A percentile compares a stretch with the other conserved stretches of the same genome.
Conservation (phyloP, 2,797 vertebrate species). For the Cossypha heuglini region DNA sequence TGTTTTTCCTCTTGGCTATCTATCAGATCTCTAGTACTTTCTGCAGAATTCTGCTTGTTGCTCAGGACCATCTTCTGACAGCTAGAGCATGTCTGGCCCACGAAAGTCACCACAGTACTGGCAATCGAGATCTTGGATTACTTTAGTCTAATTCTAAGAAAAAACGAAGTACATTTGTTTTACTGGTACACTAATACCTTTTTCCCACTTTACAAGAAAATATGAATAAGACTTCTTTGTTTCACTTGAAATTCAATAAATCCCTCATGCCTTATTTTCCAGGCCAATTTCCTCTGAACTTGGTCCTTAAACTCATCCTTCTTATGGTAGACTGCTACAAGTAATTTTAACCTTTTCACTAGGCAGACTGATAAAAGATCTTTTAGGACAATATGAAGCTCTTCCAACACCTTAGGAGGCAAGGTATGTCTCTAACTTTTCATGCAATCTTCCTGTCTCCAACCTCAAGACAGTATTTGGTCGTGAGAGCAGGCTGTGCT, state of each 20-base stretch:
- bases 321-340: background rate
- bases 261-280: background rate
- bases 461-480: background rate
- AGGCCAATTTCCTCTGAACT: background rate
- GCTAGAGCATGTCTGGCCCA: background rate
- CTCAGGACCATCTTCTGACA: slow-evolving; percentile 31
- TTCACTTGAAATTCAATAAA: background rate
- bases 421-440: background rate
- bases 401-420: background rate
- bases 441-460: background rate
- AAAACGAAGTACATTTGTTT: background rate
- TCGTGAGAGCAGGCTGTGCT: background rate
- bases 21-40: slow-evolving; percentile 70
- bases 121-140: background rate
- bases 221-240: background rate
- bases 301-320: background rate
- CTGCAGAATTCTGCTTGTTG: slow-evolving; percentile 51
- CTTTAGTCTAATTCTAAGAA: background rate
- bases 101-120: background rate
- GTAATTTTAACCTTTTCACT: background rate
- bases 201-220: background rate
- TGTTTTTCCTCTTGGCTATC: slow-evolving; percentile 77
- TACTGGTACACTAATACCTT: background rate
- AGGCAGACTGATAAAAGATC: background rate
- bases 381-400: background rate